Evolutionary conservation across 2,888 invertebrate species (phyloP), one percentile per base, ranked within the genome.

Genomic region (Vanessa cardui): DNA sequence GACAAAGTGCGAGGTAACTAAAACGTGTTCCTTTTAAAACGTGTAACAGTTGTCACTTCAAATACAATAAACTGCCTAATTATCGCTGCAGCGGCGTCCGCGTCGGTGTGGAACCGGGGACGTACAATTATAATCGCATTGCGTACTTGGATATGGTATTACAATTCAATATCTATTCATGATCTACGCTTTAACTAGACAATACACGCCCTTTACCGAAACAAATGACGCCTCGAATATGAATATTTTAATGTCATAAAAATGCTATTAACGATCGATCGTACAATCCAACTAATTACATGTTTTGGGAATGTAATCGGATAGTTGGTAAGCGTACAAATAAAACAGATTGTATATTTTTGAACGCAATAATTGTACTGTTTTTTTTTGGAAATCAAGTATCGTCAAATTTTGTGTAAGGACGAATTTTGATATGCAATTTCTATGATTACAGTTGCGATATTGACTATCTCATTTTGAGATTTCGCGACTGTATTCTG

Each of bases 111-210:
- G 56, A 33, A 54, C 9, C 18, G 2, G 2, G 0, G 31, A 5
- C 9, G 56, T 58, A 59, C 54, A 45, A 71, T 71, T 71, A 71
- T 62, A 63, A 59, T 66, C 66, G 49, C 58, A 69, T 71, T 69
- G 69, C 60, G 47, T n/a, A 15, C 9, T n/a, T 31, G 4, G n/a
- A 21, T 50, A 50, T 39, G 4, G 12, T 46, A 44, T 33, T 54
- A 54, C 31, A 15, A n/a, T 47, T 45, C 44, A 18, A 56, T 45
- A 64, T 62, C 33, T 62, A 49, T 62, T n/a, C n/a, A n/a, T n/a
- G 61, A 50, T 58, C 50, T 60, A 64, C 49, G 56, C 33, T 52
- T 21, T 15, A 52, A 54, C 26, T 54, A 33, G 16, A 33, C 31
- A 8, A 52, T 39, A 15, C 54, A 62, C 56, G 56, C 33, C 56